phyloP scores from a whole-genome alignment of 1,140 invertebrate genomes.

The Zaprionus africanus region DNA sequence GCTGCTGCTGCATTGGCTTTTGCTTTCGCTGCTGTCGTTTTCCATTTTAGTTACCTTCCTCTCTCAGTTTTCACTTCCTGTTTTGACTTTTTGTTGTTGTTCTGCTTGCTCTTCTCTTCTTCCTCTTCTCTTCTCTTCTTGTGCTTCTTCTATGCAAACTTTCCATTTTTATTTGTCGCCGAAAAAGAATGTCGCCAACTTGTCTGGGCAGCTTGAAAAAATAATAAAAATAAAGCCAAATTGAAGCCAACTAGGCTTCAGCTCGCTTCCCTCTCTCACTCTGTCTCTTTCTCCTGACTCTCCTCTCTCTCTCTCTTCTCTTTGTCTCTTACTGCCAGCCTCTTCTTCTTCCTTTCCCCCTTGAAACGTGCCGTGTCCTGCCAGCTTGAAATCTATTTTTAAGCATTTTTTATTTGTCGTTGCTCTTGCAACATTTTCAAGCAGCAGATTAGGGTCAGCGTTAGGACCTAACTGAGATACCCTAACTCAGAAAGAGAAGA shows the following conservation, averaged over 20 bases:
- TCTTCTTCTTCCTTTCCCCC: conserved; percentile 20
- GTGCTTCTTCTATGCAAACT: conserved; percentile 66
- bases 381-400: conserved; percentile 70
- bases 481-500: not conserved
- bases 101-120: conserved; percentile 40
- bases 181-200: conserved; percentile 45
- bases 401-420: conserved; percentile 41
- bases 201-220: conserved; percentile 41
- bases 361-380: conserved; percentile 57
- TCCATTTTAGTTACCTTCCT: conserved; percentile 74
- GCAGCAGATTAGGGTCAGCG: conserved; percentile 53
- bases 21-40: conserved; percentile 55
- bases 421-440: conserved; percentile 48
- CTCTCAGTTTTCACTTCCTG: conserved; percentile 27
- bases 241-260: conserved; percentile 45
- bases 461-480: conserved; percentile 19
- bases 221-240: conserved; percentile 7
- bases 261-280: conserved; percentile 14
- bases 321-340: conserved; percentile 33
- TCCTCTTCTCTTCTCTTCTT: not conserved
- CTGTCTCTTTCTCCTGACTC: not conserved
- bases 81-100: conserved; percentile 19
- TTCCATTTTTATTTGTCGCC: conserved; percentile 69
- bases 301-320: conserved; percentile 5
- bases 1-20: conserved; percentile 58